Evolutionary conservation across 2,888 invertebrate species (phyloP), one percentile per base, ranked within the genome.

Genomic region (Chloroclysta siterata): DNA sequence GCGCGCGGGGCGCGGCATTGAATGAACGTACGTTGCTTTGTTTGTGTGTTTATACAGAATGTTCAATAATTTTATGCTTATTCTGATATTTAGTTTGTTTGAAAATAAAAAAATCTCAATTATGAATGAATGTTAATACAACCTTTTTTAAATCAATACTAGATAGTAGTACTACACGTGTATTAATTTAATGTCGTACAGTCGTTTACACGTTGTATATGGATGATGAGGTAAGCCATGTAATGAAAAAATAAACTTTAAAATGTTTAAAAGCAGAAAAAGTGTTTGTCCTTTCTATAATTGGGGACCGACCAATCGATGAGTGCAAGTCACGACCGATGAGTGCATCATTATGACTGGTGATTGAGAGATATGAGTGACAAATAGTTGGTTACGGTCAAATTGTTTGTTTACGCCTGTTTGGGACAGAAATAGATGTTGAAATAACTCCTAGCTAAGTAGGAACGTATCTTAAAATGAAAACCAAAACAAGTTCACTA

Each of bases 231-330:
- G 33, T 33, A 29, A 47, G 28, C 13, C n/a, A 50, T 14, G n/a
- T 7, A 10, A 50, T 33, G 36, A 36, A 33, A 50, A 14, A 29
- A 41, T 11, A 36, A 63, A 61, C 57, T 80, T 83, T 84, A 85
- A 84, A 76, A 83, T 81, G n/a, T 71, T 72, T 84, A 82, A 85
- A 85, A 85, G 82, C 82, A 78, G 83, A 83, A 83, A 83, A 80
- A 79, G 74, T 70, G 79, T 83, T 78, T 72, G 60, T 51, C 51
- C 13, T 28, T 50, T 51, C 47, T 15, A 53, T 69, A 68, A 75
- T 79, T 79, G 76, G 74, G 15, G 74, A 75, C 75, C 71, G 70
- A 69, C 62, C 77, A 75, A 79, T 79, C 75, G 78, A 78, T 77
- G 74, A 76, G 70, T 76, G 77, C 74, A 62, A 76, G 83, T 87